Evolutionary conservation across 53 echinoderm and acorn worm genomes (phyloP), one percentile per base, ranked within the genome.

Genomic region (Actinopyga echinites): DNA sequence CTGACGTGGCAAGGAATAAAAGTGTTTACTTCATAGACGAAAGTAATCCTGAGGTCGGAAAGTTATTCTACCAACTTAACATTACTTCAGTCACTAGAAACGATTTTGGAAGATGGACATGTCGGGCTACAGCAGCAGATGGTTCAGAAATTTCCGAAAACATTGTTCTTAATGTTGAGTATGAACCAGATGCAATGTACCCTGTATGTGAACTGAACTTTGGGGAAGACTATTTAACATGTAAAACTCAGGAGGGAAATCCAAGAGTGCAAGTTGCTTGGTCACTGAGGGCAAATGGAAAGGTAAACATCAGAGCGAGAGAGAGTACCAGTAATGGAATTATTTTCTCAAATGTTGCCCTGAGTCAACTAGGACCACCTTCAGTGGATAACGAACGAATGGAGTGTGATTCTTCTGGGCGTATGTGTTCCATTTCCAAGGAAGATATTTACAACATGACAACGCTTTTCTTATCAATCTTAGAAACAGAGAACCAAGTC

Each of bases 91-190:
- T 56, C 17, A 54, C 77, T 6, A 77, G 77, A 20, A n/a, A 12
- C 32, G 77, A 77, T 31, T 31, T 23, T 56, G 77, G 77, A 3
- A 52, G 77, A 26, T 77, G 77, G 77, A 77, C 77, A 26, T 77
- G 77, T 54, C 55, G 77, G 8, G 43, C 13, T 13, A 29, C 32
- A 9, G 13, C 32, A 13, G 7, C 7, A 6, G 33, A 77, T 7
- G 56, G 77, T 13, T 4, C 5, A 5, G 0, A 3, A 3, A 13
- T 21, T 9, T 53, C 77, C 2, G 32, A 44, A 54, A 77, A 77
- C 52, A 30, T 56, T 30, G 20, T 56, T 2, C 4, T 77, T 1
- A 77, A 33, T 30, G 77, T 77, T 10, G 9, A 17, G 1, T 77
- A 77, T 43, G 21, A 23, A 77, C 77, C 77, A 29, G 77, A 77